Conservation (phyloP, 2,113 vertebrate genomes). For the Ornithorhynchus anatinus region DNA sequence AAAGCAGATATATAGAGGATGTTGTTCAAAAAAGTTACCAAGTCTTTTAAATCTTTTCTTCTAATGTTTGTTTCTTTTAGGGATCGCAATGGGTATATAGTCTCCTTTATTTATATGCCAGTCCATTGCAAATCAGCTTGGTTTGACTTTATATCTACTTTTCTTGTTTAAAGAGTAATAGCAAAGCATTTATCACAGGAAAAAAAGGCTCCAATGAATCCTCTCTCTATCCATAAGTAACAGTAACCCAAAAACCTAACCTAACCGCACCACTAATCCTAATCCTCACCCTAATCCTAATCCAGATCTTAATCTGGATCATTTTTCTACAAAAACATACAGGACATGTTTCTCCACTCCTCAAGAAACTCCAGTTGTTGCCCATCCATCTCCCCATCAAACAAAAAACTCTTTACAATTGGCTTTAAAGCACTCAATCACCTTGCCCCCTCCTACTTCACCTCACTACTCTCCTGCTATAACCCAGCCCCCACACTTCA, state of each 20-base stretch:
- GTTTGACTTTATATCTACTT: not conserved
- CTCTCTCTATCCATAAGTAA: not conserved
- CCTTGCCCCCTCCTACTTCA: too few relatives aligned
- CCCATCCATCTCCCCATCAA: too few relatives aligned
- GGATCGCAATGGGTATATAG: not conserved
- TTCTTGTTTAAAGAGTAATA: not conserved
- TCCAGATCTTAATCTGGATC: not conserved
- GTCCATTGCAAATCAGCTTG: not conserved
- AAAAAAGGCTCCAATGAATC: not conserved
- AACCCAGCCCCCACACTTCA: too few relatives aligned
- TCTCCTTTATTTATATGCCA: not conserved
- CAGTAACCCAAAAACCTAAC: not conserved
- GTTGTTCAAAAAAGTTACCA: not conserved
- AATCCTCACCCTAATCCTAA: not conserved
- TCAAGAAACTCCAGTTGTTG: too few relatives aligned
- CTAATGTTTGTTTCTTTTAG: not conserved
- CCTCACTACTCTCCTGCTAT: too few relatives aligned
- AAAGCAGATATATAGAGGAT: not conserved
- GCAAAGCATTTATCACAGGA: not conserved
- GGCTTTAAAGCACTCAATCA: too few relatives aligned
- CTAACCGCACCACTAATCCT: not conserved
- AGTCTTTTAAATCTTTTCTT: not conserved
- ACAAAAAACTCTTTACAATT: too few relatives aligned
- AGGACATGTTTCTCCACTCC: not conserved
- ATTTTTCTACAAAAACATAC: not conserved